Percentiles rank a stretch among this genome's conserved stretches.
Conservation (phyloP, 2,113 vertebrate species). For the Carollia perspicillata region DNA sequence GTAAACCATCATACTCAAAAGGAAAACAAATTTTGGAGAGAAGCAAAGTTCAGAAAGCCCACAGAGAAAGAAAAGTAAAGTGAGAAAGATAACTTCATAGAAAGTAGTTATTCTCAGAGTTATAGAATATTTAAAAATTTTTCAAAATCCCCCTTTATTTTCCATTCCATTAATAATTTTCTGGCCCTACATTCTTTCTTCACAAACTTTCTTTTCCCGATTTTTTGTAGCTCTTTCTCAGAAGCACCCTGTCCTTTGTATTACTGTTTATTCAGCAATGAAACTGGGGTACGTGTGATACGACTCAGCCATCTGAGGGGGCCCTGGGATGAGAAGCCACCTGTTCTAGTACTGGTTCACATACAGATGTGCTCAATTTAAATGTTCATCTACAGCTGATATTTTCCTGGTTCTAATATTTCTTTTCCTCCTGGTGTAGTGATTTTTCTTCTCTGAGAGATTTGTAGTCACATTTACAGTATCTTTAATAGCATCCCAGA, state of each 20-base stretch:
- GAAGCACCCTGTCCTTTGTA: neutral
- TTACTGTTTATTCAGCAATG: neutral
- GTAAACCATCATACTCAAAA: neutral
- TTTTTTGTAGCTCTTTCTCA: neutral
- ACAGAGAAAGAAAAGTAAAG: neutral
- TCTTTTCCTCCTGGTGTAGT: neutral
- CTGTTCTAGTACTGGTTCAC: neutral
- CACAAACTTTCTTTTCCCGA: neutral
- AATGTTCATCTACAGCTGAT: neutral
- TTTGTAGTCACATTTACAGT: neutral
- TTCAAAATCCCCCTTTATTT: neutral
- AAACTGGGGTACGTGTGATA: neutral
- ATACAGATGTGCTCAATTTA: neutral
- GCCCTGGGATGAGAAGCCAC: too few relatives aligned
- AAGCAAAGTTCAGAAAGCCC: neutral
- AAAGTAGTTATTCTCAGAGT: neutral
- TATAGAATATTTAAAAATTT: neutral
- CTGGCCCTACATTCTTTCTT: neutral
- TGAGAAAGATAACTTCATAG: neutral
- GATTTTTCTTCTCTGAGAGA: neutral
- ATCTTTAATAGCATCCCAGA: neutral
- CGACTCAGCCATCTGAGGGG: neutral
- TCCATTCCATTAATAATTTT: neutral
- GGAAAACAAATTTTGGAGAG: neutral
- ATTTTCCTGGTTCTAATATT: neutral